phyloP scores from a whole-genome alignment of 2,797 vertebrate genomes.

The Gymnodraco acuticeps region DNA sequence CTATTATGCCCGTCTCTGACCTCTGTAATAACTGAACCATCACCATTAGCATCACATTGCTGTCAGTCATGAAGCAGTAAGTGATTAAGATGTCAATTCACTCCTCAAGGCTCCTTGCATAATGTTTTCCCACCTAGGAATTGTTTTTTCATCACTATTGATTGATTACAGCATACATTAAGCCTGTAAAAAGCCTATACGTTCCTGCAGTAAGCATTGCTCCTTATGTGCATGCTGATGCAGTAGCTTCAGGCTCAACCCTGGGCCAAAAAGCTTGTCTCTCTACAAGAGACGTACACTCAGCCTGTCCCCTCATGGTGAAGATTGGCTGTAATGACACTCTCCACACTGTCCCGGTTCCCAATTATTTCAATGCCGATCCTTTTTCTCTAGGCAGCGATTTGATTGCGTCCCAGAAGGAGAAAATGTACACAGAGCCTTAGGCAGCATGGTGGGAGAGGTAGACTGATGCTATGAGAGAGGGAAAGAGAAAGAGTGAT shows the following conservation, averaged over 20 bases:
- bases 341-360: conserved; percentile 70
- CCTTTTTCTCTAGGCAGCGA: conserved; percentile 72
- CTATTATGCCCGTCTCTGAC: conserved; percentile 27
- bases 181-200: conserved; percentile 18
- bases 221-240: conserved; percentile 50
- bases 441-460: conserved; percentile 53
- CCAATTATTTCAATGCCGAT: conserved; percentile 80
- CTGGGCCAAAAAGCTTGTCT: conserved; percentile 56
- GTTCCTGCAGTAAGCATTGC: conserved; percentile 18
- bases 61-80: conserved; percentile 44
- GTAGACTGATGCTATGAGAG: conserved; percentile 33
- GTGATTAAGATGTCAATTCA: conserved; percentile 34
- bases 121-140: background rate
- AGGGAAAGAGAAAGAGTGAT: no score
- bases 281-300: conserved; percentile 61
- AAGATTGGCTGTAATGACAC: conserved; percentile 82
- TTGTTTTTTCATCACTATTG: conserved; percentile 42
- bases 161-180: conserved; percentile 42
- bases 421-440: conserved; percentile 49
- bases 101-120: conserved; percentile 19
- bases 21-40: conserved; percentile 29
- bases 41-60: conserved; percentile 16
- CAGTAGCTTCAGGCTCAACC: conserved; percentile 64
- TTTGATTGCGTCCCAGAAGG: conserved; percentile 77
- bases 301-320: conserved; percentile 68